Evolutionary conservation across 2,113 vertebrate genomes (phyloP).

Genomic region (Mormyrus iriodes): DNA sequence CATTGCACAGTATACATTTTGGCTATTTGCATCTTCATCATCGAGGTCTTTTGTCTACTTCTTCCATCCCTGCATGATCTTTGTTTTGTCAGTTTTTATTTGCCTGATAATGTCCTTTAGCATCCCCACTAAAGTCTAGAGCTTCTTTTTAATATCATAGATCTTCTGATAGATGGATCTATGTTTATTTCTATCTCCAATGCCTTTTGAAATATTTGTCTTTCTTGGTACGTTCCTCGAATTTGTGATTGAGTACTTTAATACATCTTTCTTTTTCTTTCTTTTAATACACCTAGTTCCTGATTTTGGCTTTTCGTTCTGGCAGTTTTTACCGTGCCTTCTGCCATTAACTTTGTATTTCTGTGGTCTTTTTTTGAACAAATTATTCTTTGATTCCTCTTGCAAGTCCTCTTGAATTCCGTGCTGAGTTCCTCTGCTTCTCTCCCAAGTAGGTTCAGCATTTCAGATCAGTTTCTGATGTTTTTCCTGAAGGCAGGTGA

Average conservation of each 20-base stretch:
- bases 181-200: neutral
- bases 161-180: neutral
- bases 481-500: neutral
- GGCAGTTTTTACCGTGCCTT: neutral
- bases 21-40: neutral
- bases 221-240: neutral
- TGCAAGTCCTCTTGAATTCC: neutral
- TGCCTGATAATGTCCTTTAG: neutral
- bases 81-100: neutral
- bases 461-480: neutral
- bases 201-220: neutral
- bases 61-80: neutral
- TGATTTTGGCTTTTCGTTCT: neutral
- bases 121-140: neutral
- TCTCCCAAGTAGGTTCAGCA: neutral
- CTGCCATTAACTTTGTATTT: neutral
- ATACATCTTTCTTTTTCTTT: too few relatives aligned
- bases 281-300: too few relatives aligned
- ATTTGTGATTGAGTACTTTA: neutral
- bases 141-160: neutral
- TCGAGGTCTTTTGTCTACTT: neutral
- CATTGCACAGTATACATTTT: neutral
- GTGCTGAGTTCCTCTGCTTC: neutral
- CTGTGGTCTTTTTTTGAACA: neutral
- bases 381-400: neutral